These are phyloP conservation scores for Leptatherina wallacei DNA, from an alignment of 2,797 vertebrate species.

Conservation along the genomic window DNA sequence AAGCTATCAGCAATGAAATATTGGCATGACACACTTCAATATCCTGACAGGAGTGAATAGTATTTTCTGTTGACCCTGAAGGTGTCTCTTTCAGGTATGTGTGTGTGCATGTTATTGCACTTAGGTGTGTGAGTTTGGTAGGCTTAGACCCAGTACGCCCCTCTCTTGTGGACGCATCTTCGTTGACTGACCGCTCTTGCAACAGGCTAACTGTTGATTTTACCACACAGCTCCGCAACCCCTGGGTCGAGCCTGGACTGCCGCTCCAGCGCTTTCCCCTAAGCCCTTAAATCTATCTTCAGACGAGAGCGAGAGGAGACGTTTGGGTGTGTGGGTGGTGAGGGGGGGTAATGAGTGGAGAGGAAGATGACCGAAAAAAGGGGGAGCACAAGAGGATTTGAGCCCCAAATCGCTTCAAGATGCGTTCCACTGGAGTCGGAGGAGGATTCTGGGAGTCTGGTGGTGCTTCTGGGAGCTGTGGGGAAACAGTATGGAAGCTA, in stretches of 20 bases:
- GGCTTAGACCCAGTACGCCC: conserved; percentile 48
- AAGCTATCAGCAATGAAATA: conserved; percentile 69
- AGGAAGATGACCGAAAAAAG: neutral
- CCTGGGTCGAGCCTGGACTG: conserved; percentile 65
- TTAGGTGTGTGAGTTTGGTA: conserved; percentile 52
- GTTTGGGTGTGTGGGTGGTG: neutral
- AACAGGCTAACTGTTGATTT: conserved; percentile 77
- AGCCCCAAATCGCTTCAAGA: conserved; percentile 81
- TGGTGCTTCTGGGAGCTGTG: conserved; percentile 53
- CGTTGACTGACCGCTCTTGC: conserved; percentile 19
- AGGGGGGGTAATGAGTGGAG: conserved; percentile 2
- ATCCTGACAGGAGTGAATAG: conserved; percentile 72
- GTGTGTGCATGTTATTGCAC: conserved; percentile 25
- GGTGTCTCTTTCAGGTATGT: conserved; percentile 38
- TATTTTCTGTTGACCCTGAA: conserved; percentile 69
- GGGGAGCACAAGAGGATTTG: conserved; percentile 54
- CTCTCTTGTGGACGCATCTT: conserved; percentile 47
- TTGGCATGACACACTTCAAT: conserved; percentile 76
- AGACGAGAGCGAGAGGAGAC: conserved; percentile 37
- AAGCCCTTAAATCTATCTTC: conserved; percentile 72
- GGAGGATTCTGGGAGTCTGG: conserved; percentile 61
- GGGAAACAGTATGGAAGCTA: conserved; percentile 67
- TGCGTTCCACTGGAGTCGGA: conserved; percentile 68
- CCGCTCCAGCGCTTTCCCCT: conserved; percentile 71
- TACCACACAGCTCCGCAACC: conserved; percentile 71